Conservation (phyloP, 2,888 invertebrate genomes). For the Dicyrtoma fusca region DNA sequence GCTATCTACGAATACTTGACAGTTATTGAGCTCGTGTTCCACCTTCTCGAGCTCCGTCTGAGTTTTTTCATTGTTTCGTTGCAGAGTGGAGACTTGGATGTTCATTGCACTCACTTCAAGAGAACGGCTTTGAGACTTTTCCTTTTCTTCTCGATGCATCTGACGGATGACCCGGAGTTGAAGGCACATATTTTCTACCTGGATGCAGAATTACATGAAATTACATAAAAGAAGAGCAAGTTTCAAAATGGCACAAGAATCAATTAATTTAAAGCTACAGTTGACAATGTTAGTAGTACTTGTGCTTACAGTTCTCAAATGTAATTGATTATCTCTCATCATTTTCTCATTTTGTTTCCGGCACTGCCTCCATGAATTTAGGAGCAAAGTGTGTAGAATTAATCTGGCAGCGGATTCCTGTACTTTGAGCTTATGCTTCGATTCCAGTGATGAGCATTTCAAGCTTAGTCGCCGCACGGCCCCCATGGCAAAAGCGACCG, state of each 20-base stretch:
- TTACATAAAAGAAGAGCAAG: too few relatives aligned
- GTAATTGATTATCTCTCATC: constrained; percentile 42
- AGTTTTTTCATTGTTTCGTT: too few relatives aligned
- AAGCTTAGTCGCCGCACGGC: constrained; percentile 36
- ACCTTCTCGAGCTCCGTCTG: constrained; percentile 44
- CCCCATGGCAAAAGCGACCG: constrained; percentile 35
- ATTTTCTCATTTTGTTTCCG: constrained; percentile 37
- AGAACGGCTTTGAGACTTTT: constrained; percentile 40
- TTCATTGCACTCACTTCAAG: constrained; percentile 34
- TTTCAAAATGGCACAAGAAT: constrained; percentile 1
- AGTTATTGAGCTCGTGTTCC: constrained; percentile 44
- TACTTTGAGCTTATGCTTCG: constrained; percentile 24
- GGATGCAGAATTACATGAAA: constrained; percentile 1
- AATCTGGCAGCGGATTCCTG: constrained; percentile 45
- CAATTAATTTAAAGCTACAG: too few relatives aligned
- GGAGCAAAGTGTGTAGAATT: constrained; percentile 45
- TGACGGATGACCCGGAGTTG: constrained; percentile 50
- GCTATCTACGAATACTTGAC: constrained; percentile 41
- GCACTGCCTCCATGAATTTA: constrained; percentile 48
- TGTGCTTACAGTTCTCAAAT: constrained; percentile 41
- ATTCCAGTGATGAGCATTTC: constrained; percentile 16
- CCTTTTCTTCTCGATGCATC: constrained; percentile 43
- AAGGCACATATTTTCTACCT: constrained; percentile 49
- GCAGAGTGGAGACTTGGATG: constrained; percentile 30
- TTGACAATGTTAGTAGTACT: too few relatives aligned